phyloP scores from a whole-genome alignment of 2,797 vertebrate genomes.

The Hydrolagus colliei region DNA sequence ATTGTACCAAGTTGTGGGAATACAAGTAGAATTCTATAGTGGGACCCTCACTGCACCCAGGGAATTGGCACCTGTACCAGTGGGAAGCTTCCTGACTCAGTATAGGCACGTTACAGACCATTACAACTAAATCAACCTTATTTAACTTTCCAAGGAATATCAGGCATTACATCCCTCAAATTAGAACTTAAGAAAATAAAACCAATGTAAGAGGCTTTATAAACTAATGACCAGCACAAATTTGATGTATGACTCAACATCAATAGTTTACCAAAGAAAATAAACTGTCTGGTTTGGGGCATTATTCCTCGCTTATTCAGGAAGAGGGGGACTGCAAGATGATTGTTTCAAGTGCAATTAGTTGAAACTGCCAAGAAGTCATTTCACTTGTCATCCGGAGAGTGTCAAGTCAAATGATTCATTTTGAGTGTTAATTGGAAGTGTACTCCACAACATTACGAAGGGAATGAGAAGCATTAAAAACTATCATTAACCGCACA shows the following conservation, averaged over 20 bases:
- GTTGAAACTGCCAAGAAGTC: background rate
- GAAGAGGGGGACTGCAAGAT: too few relatives aligned
- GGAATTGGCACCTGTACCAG: background rate
- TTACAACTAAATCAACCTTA: background rate
- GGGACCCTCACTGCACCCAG: background rate
- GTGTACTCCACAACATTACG: background rate
- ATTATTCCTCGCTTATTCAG: background rate
- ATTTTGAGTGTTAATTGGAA: slow-evolving; percentile 11
- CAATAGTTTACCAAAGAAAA: background rate
- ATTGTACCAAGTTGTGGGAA: too few relatives aligned
- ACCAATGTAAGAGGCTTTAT: background rate
- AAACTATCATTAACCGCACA: background rate
- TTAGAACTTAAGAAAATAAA: background rate
- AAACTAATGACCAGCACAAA: background rate
- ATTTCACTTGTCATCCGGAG: background rate
- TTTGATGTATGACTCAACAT: background rate
- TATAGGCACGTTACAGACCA: background rate
- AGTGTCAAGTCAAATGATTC: background rate
- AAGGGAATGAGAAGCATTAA: background rate
- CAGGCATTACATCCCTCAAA: background rate
- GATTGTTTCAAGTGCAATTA: too few relatives aligned
- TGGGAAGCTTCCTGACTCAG: background rate
- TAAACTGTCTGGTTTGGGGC: background rate
- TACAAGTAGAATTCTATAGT: too few relatives aligned
- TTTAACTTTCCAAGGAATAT: background rate